Evolutionary conservation across 2,797 vertebrate genomes (phyloP), one percentile per base, ranked within the genome.

Genomic region (Neosilurus mollespiculum): DNA sequence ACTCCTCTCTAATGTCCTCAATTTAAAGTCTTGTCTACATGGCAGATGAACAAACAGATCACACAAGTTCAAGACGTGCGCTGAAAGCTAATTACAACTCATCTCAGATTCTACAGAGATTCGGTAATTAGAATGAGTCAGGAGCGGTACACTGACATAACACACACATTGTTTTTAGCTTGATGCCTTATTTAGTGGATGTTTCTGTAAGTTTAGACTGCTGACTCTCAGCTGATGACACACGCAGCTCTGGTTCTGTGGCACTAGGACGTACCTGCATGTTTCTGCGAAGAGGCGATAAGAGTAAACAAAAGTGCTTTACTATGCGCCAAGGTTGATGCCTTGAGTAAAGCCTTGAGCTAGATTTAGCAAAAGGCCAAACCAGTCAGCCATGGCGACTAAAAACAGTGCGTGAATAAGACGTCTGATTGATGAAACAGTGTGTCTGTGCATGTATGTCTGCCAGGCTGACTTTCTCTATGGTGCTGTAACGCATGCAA

Each of bases 31-130:
- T 69, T 80, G 78, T 80, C 76, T 53, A 51, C 70, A 66, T 56
- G 66, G 56, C 67, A 78, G 66, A 59, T 18, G 22, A 78, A 78
- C 75, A 78, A 78, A 72, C 30, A 61, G 37, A 78, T 59, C 82
- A 56, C 37, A 18, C 58, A 62, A 30, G 66, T 69, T 80, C 64
- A 80, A 58, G 64, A 26, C 58, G 7, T 58, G 18, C 30, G 22
- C 53, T 1, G 78, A 67, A 80, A 67, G 18, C 26, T 67, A 67
- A 80, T 80, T 9, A 22, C 62, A 37, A n/a, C 61, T 79, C 65
- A 53, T 53, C 77, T 79, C 59, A 12, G 77, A 79, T 53, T 2
- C 77, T 12, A 65, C 77, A 64, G 49, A 53, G 62, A 62, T 66
- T 79, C 77, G 7, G 77, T 66, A 54, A 65, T 54, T 51, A 54